These are phyloP conservation scores for Meloidogyne exigua DNA, from an alignment of 1,140 invertebrate species.

Conservation along the genomic window DNA sequence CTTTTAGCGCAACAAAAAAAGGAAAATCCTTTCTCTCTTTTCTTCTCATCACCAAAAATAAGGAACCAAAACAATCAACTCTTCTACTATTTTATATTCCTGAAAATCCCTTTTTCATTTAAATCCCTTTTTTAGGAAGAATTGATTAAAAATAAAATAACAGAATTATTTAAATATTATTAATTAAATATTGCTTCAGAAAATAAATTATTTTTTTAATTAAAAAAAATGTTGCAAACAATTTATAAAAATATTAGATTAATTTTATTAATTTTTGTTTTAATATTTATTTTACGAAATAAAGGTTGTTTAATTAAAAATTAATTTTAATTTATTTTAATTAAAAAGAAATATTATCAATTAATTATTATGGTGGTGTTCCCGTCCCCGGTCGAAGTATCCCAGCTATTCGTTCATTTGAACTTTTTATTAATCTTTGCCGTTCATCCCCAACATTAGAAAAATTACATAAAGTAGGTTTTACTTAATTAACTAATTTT, in stretches of 20 bases:
- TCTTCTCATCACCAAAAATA: no score
- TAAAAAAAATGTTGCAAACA: neutral
- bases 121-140: neutral
- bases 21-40: no score
- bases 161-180: no score
- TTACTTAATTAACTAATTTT: no score
- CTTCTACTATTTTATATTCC: neutral
- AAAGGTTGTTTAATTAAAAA: neutral
- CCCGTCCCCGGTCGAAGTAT: slow-evolving; percentile 50
- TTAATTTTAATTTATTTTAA: neutral
- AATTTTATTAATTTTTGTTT: neutral
- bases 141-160: neutral
- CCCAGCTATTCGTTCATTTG: slow-evolving; percentile 51
- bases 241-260: neutral
- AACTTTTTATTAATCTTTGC: slow-evolving; percentile 49
- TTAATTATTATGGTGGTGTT: slow-evolving; percentile 48
- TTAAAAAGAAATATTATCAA: neutral
- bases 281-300: neutral
- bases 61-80: no score
- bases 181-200: no score
- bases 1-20: no score
- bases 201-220: neutral
- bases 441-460: slow-evolving; percentile 19
- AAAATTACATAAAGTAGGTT: neutral
- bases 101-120: neutral